phyloP scores from a whole-genome alignment of 2,888 invertebrate species.

The Epicampocera succincta region DNA sequence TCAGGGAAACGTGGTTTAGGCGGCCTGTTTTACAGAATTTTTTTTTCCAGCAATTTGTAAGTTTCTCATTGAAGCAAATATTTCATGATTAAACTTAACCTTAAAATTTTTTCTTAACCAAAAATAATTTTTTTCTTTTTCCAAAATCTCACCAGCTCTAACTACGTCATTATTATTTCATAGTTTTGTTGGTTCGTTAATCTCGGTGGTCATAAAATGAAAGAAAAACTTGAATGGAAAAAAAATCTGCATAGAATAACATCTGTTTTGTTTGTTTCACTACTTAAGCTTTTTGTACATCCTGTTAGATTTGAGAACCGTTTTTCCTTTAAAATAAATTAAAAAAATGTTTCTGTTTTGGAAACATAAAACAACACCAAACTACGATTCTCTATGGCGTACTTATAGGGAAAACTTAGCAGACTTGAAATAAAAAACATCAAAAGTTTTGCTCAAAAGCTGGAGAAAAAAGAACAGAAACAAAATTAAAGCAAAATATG shows the following conservation, averaged over 20 bases:
- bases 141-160: not conserved
- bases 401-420: conserved; percentile 65
- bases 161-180: conserved; percentile 35
- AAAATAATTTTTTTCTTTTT: not conserved
- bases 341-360: conserved; percentile 33
- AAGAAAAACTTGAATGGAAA: conserved; percentile 20
- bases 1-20: too few species aligned
- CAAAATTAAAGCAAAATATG: conserved; percentile 32
- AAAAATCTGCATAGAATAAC: conserved; percentile 49
- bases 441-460: conserved; percentile 55
- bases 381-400: conserved; percentile 63
- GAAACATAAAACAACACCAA: conserved; percentile 52
- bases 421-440: conserved; percentile 57
- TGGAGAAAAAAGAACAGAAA: not conserved
- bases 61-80: too few species aligned
- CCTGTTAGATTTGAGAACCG: not conserved
- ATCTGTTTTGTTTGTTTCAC: conserved; percentile 63
- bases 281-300: conserved; percentile 8
- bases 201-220: conserved; percentile 64
- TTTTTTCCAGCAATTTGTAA: too few species aligned
- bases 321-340: conserved; percentile 10
- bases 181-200: conserved; percentile 42
- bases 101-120: too few species aligned
- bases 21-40: too few species aligned
- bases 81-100: too few species aligned